Percentiles rank a stretch among this genome's conserved stretches.
Conservation (phyloP, 2,797 vertebrate genomes). For the Bovichtus diacanthus region DNA sequence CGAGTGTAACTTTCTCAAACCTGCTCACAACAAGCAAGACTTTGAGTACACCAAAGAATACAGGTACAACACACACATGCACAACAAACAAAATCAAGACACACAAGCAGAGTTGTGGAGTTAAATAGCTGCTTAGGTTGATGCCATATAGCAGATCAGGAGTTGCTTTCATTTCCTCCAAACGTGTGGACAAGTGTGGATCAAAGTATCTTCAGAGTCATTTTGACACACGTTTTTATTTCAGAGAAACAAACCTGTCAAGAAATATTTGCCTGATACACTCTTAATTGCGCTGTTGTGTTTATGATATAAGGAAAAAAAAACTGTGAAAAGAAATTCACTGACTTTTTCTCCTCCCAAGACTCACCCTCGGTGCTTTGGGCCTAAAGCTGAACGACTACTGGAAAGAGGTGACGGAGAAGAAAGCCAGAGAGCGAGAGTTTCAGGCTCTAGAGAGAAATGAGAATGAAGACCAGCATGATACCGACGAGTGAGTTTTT, state of each 20-base stretch:
- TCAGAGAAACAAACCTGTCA: not conserved
- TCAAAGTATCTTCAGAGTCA: not conserved
- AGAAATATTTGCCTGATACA: not conserved
- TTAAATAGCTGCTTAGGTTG: not conserved
- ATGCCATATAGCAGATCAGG: not conserved
- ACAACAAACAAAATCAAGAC: not conserved
- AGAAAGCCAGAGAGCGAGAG: slow-evolving; percentile 79
- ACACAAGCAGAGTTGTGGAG: not conserved
- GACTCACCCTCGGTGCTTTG: slow-evolving; percentile 84
- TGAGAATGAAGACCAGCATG: slow-evolving; percentile 17
- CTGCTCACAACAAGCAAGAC: slow-evolving; percentile 90
- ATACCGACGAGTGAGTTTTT: slow-evolving; percentile 59
- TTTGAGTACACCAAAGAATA: slow-evolving; percentile 91
- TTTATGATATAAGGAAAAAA: not conserved
- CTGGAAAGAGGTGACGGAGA: slow-evolving; percentile 85
- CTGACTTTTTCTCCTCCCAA: slow-evolving; percentile 35
- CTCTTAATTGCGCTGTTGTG: not conserved
- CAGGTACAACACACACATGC: slow-evolving; percentile 67
- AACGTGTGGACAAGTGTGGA: not conserved
- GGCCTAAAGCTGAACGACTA: slow-evolving; percentile 89
- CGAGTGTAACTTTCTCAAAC: slow-evolving; percentile 90
- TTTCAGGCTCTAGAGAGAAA: slow-evolving; percentile 68
- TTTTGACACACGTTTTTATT: not conserved
- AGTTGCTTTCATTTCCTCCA: not conserved
- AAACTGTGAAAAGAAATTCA: not conserved